Conservation (phyloP, 2,888 invertebrate species). For the Eumerus sabulonum region DNA sequence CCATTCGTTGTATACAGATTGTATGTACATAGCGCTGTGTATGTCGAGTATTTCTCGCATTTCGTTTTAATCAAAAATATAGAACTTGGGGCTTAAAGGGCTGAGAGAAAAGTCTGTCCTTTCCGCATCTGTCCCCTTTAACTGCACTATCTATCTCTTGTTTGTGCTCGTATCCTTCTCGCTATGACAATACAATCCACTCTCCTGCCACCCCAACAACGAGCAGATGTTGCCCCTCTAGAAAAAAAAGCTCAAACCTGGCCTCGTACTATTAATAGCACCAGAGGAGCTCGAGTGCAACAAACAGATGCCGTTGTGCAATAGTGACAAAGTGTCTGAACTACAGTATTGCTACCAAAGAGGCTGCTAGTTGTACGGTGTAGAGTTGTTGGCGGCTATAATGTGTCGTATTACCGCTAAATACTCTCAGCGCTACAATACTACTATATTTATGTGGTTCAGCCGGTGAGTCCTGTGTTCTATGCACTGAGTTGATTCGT, state of each 20-base stretch:
- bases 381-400: slow-evolving; percentile 14
- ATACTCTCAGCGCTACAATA: slow-evolving; percentile 2
- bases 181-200: not conserved
- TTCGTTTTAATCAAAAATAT: slow-evolving; percentile 58
- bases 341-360: slow-evolving; percentile 17
- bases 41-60: too few species aligned
- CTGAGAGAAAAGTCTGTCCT: slow-evolving; percentile 1
- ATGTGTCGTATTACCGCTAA: slow-evolving; percentile 19
- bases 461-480: slow-evolving; percentile 5
- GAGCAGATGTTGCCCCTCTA: not conserved
- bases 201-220: not conserved
- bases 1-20: too few species aligned
- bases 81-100: slow-evolving; percentile 17
- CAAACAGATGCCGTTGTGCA: slow-evolving; percentile 22
- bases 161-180: not conserved
- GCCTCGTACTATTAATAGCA: not conserved
- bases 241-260: too few species aligned
- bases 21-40: too few species aligned
- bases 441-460: slow-evolving; percentile 25
- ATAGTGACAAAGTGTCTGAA: not conserved
- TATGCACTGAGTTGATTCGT: slow-evolving; percentile 18
- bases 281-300: not conserved
- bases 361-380: not conserved
- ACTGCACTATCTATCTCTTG: too few species aligned
- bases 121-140: not conserved